Conservation (phyloP, 2,113 vertebrate genomes). For the Pipa parva region DNA sequence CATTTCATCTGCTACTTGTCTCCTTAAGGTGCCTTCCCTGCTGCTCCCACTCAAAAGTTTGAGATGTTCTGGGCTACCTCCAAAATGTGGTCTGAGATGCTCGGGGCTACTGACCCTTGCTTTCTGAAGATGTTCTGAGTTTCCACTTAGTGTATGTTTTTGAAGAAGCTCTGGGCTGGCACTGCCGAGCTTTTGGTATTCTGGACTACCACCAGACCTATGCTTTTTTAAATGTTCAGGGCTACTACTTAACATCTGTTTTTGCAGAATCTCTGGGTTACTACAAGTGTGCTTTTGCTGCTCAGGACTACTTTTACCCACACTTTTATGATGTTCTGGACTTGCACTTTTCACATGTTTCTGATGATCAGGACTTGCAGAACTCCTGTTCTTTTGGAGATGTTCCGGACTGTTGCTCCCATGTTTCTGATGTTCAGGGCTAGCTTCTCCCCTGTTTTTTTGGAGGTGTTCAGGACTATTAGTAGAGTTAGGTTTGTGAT, state of each 20-base stretch:
- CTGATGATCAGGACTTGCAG: constrained; percentile 71
- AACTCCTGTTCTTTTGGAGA: constrained; percentile 61
- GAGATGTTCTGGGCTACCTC: constrained; percentile 70
- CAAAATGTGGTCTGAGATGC: constrained; percentile 75
- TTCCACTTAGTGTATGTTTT: constrained; percentile 69
- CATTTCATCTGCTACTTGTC: constrained; percentile 71
- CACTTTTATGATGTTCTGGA: constrained; percentile 74
- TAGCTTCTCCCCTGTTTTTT: constrained; percentile 69
- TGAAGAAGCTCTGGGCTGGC: constrained; percentile 71
- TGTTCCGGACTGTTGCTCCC: constrained; percentile 83
- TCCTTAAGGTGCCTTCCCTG: constrained; percentile 76
- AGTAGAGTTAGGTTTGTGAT: constrained; percentile 60
- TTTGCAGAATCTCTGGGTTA: constrained; percentile 71
- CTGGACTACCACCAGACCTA: constrained; percentile 68
- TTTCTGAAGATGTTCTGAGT: constrained; percentile 81
- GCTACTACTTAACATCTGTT: constrained; percentile 66
- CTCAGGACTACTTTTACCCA: constrained; percentile 66
- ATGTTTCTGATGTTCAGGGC: constrained; percentile 72
- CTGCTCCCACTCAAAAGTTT: constrained; percentile 70
- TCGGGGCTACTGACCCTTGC: constrained; percentile 81
- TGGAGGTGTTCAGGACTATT: constrained; percentile 75
- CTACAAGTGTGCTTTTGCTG: constrained; percentile 66
- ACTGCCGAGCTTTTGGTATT: constrained; percentile 64
- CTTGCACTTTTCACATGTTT: constrained; percentile 70
- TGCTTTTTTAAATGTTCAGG: constrained; percentile 83